Evolutionary conservation across 2,888 invertebrate genomes (phyloP).

Genomic region (Drosophila pseudotakahashii): DNA sequence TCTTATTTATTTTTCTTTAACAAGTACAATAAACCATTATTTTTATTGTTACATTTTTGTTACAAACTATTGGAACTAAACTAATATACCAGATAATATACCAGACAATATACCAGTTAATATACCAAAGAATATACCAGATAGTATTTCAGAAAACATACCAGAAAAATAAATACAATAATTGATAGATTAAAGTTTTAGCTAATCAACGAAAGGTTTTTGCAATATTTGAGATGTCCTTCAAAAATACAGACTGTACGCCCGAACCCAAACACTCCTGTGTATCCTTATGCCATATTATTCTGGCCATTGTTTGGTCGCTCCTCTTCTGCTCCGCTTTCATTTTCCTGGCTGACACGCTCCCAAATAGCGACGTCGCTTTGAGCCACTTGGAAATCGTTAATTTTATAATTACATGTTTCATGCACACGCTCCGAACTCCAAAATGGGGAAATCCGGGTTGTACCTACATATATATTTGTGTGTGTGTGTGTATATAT

Average conservation of each 20-base stretch:
- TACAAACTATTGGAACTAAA: no score
- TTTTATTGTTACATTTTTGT: no score
- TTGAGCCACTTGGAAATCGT: conserved; percentile 82
- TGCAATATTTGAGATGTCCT: neutral
- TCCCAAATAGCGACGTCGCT: conserved; percentile 55
- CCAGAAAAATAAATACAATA: no score
- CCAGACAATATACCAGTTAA: no score
- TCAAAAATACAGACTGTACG: conserved; percentile 14
- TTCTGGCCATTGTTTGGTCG: conserved; percentile 16
- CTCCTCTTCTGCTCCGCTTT: neutral
- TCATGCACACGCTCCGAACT: conserved; percentile 73
- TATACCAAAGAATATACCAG: no score
- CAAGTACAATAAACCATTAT: no score
- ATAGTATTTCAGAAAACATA: no score
- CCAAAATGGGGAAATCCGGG: conserved; percentile 40
- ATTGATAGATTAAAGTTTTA: neutral
- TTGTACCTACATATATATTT: neutral
- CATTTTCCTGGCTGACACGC: conserved; percentile 27
- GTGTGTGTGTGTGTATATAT: conserved; percentile 26
- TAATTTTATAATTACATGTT: conserved; percentile 84
- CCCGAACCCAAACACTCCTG: conserved; percentile 1
- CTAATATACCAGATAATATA: no score
- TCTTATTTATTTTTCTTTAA: no score
- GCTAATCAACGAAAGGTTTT: conserved; percentile 12
- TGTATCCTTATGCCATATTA: neutral